Evolutionary conservation across 1,140 invertebrate genomes (phyloP), one percentile per base, ranked within the genome.

Genomic region (Lanistes nyassanus): DNA sequence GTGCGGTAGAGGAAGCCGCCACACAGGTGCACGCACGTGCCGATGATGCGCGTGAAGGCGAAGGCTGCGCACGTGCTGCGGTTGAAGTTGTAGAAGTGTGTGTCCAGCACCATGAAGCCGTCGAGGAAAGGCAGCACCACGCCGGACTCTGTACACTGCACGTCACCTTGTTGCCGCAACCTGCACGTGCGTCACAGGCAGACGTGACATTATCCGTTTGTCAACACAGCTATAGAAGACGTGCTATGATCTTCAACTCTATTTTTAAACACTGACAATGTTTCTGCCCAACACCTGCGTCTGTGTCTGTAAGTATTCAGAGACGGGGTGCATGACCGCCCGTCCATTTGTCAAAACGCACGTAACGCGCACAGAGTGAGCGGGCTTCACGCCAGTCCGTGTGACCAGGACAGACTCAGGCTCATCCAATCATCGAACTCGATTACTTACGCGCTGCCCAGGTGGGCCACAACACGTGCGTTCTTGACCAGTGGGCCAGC

Each of bases 51-150:
- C 1, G 86, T 82, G 64, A 75, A 78, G 3, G 39, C 34, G 47
- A 87, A 77, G 1, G 81, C 80, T 5, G 77, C 71, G 62, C 73
- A 82, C n/a, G 74, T 55, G n/a, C 55, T 51, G 16, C 77, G 58
- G 42, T 79, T 79, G 69, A 85, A 86, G 62, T 85, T 85, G 39
- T 81, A 79, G 77, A 85, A 86, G 39, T 76, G 70, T 1, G 78
- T 75, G 62, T 81, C 79, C 36, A 76, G 69, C 1, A 81, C 73
- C 11, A 78, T 36, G 9, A 85, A 78, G 7, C 82, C 83, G 13
- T 76, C 76, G 7, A 74, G 76, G 67, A 81, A 85, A 7, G 86
- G 85, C n/a, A 84, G 60, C 6, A 85, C 76, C 13, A 87, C 71
- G 2, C 81, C 86, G 31, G 65, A 74, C 13, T 47, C 75, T 0